phyloP scores from a whole-genome alignment of 2,888 invertebrate species.

The Digitonthophagus gazella region DNA sequence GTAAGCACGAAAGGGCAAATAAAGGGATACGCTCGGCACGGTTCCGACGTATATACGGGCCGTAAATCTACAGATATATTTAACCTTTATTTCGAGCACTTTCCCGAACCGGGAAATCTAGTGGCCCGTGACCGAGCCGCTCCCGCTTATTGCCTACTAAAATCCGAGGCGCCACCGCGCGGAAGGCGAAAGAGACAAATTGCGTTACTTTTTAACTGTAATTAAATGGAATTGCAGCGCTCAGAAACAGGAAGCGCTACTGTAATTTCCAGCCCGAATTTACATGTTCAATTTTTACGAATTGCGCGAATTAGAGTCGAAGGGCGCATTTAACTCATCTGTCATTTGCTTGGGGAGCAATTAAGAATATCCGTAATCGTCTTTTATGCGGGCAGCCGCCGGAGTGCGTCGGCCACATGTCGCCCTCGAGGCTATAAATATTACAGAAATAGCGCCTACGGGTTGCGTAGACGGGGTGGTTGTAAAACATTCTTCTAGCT shows the following conservation, averaged over 20 bases:
- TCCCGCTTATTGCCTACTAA: conserved; percentile 16
- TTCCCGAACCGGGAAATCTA: conserved; percentile 13
- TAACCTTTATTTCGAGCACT: conserved; percentile 11
- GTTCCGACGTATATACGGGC: conserved; percentile 1
- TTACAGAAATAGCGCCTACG: not conserved
- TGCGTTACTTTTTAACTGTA: not conserved
- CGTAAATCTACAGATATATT: conserved; percentile 16
- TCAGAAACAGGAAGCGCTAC: not conserved
- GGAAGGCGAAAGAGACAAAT: not conserved
- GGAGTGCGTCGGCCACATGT: not conserved
- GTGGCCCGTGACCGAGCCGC: conserved; percentile 2
- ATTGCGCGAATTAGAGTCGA: not conserved
- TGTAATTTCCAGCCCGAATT: not conserved
- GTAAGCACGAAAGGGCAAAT: conserved; percentile 15
- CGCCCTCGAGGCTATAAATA: not conserved
- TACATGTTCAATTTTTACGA: not conserved
- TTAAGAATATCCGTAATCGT: not conserved
- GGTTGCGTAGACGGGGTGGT: not conserved
- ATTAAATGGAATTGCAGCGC: not conserved
- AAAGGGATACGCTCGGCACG: conserved; percentile 4
- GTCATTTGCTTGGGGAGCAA: not conserved
- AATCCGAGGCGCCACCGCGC: conserved; percentile 1
- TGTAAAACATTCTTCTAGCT: not conserved
- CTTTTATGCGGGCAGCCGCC: not conserved
- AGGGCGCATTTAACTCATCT: not conserved